Percentiles rank a stretch among this genome's conserved stretches.
These are phyloP conservation scores for Apis florea DNA, from an alignment of 1,140 invertebrate species.

Conservation along the genomic window DNA sequence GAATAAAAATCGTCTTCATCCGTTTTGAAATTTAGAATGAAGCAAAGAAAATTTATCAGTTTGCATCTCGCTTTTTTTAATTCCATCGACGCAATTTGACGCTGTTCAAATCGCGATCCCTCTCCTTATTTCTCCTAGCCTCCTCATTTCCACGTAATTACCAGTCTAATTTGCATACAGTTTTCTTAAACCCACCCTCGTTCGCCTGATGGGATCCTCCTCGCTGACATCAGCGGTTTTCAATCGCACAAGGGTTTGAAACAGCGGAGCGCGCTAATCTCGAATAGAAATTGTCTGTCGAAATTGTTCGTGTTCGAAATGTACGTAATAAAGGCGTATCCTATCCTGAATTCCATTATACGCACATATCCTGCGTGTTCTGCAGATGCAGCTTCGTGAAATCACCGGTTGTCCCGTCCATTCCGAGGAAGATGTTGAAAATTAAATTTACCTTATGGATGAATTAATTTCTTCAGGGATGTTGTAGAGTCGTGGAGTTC, in stretches of 20 bases:
- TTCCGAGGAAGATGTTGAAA: background rate
- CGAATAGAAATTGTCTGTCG: constrained; percentile 42
- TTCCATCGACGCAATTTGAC: no score
- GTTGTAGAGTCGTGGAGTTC: no score
- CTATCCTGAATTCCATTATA: constrained; percentile 43
- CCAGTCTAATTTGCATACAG: background rate
- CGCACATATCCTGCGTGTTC: constrained; percentile 37
- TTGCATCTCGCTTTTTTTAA: no score
- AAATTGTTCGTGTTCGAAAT: constrained; percentile 29
- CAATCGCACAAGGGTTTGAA: background rate
- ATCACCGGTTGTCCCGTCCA: constrained; percentile 4
- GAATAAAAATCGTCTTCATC: no score
- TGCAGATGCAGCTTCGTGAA: constrained; percentile 27
- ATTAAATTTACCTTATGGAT: no score
- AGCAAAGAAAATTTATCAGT: no score
- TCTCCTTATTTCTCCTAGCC: background rate
- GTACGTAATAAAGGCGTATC: constrained; percentile 28
- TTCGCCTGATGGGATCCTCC: background rate
- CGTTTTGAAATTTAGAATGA: no score
- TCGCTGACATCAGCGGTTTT: constrained; percentile 33
- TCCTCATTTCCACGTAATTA: background rate
- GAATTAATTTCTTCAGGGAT: no score
- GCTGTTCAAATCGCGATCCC: no score
- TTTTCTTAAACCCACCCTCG: background rate
- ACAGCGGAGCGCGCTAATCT: constrained; percentile 3